These are phyloP conservation scores for Ganaspis sp. DNA, from an alignment of 1,140 invertebrate species.

Conservation along the genomic window DNA sequence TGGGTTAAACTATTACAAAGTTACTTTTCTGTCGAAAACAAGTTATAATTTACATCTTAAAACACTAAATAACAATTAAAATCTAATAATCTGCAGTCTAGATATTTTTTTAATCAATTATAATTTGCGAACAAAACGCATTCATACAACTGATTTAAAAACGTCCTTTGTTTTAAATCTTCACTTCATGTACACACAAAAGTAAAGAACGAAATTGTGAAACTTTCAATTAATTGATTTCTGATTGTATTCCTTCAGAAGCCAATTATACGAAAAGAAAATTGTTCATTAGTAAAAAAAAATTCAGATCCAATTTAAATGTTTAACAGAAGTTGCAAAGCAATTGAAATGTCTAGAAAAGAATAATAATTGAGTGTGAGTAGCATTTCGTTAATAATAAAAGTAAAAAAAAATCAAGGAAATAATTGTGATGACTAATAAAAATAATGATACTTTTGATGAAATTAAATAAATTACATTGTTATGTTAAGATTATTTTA, in stretches of 20 bases:
- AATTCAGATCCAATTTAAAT: neutral
- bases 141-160: neutral
- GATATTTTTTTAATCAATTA: neutral
- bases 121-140: neutral
- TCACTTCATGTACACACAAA: neutral
- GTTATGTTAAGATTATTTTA: slow-evolving; percentile 52
- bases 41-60: slow-evolving; percentile 9
- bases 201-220: slow-evolving; percentile 3
- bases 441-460: slow-evolving; percentile 54
- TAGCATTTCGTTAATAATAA: slow-evolving; percentile 24
- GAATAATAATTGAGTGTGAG: neutral
- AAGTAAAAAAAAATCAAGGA: slow-evolving; percentile 23
- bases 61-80: slow-evolving; percentile 30
- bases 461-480: slow-evolving; percentile 57
- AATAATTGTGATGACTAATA: slow-evolving; percentile 37
- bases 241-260: neutral
- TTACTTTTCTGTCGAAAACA: neutral
- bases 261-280: neutral
- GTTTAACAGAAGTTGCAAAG: too few relatives aligned
- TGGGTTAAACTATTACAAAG: neutral
- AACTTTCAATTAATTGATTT: neutral
- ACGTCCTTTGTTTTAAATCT: neutral
- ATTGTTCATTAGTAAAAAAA: slow-evolving; percentile 8
- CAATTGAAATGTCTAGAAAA: slow-evolving; percentile 29
- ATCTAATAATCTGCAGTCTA: slow-evolving; percentile 25